Evolutionary conservation across 2,888 invertebrate species (phyloP), one percentile per base, ranked within the genome.

Genomic region (Volucella zonaria): DNA sequence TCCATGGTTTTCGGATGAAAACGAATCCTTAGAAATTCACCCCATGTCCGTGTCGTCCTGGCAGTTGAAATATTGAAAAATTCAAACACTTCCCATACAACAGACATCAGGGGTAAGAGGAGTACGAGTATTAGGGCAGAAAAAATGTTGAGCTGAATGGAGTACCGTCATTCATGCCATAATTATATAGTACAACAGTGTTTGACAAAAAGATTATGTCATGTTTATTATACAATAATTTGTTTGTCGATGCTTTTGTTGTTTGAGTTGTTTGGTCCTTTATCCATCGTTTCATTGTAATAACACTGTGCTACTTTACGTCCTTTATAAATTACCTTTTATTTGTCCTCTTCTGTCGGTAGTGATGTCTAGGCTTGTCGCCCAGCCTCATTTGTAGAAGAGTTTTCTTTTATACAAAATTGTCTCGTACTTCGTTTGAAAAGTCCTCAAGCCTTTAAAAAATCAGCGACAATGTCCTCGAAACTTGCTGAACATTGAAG

Each of bases 171-270:
- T 80, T 75, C 80, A 80, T 80, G 49, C 67, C 59, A 76, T 80
- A 75, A 76, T 77, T 61, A 4, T 58, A n/a, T n/a, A n/a, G n/a
- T n/a, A 58, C 51, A 81, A 68, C 71, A 58, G 54, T 62, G 73
- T 82, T 79, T 78, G 52, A 82, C 68, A 81, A 76, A 47, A 54
- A 64, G 81, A 85, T 85, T 81, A 77, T 71, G 79, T 83, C 83
- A 85, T 76, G 80, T 85, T 85, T 80, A 31, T 66, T 73, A 64
- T 23, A 23, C 18, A 23, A 23, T 82, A 82, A 79, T 79, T 79
- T 80, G 83, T 61, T 80, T 76, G 66, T 76, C 54, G 11, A 51
- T 59, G 54, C 52, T 51, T 45, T 54, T 66, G 49, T 14, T 59
- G 31, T 23, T 23, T 1, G 1, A 23, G 23, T 31, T 42, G 38